A percentile compares a stretch with the other conserved stretches of the same genome.
These are phyloP conservation scores for Torymus texanus DNA, from an alignment of 2,888 invertebrate species.

Conservation along the genomic window DNA sequence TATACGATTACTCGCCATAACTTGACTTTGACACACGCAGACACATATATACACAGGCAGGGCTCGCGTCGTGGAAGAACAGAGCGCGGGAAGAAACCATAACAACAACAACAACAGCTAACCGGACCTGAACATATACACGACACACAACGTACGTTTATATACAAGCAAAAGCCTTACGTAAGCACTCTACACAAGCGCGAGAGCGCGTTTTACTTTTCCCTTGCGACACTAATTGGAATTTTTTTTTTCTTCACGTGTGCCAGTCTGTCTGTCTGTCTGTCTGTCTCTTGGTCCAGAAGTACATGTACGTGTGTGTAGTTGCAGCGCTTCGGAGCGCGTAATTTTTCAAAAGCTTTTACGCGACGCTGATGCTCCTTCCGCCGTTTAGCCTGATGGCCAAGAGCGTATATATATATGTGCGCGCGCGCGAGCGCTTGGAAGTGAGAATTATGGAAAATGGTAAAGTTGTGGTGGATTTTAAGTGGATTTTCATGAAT, in stretches of 20 bases:
- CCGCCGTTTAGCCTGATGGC: slow-evolving; percentile 18
- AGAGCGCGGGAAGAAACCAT: too few relatives aligned
- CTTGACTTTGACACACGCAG: slow-evolving; percentile 3
- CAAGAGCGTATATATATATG: too few relatives aligned
- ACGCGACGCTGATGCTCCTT: slow-evolving; percentile 15
- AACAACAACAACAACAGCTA: background rate
- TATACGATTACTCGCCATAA: background rate
- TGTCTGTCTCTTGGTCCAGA: background rate
- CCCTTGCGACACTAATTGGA: slow-evolving; percentile 44
- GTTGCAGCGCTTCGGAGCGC: background rate
- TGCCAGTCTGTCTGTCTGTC: background rate
- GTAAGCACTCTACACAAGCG: background rate
- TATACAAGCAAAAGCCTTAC: slow-evolving; percentile 19
- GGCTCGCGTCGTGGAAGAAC: background rate
- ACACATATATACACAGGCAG: background rate
- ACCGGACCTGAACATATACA: background rate
- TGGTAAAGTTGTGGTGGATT: too few relatives aligned
- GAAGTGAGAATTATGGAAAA: too few relatives aligned
- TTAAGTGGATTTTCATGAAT: too few relatives aligned
- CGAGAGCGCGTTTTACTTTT: slow-evolving; percentile 39
- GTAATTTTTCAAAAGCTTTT: slow-evolving; percentile 3
- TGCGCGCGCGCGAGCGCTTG: too few relatives aligned
- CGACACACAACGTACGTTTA: slow-evolving; percentile 1
- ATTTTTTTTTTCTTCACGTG: slow-evolving; percentile 29
- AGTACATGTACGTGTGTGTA: too few relatives aligned